Base-by-base conservation (phyloP, 2,113 vertebrate species). In the Myotis davidii region DNA sequence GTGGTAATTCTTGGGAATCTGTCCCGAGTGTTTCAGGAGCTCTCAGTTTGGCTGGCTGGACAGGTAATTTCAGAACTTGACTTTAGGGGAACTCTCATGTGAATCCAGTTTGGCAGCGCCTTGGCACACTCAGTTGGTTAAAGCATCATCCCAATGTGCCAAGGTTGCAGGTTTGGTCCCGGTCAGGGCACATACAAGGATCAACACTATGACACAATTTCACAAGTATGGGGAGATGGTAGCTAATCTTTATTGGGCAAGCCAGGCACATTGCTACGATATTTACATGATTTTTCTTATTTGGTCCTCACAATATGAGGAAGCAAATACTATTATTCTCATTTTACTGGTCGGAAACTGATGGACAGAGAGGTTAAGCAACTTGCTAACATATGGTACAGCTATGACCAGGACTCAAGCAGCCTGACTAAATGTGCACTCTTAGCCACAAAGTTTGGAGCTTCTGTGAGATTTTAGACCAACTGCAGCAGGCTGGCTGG, bases 221-320 rank as follows among this genome's bases (percentile, higher is more conserved):
- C 61, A 45, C 16, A 77, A 52, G 25, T 45, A 69, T 14, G 16
- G 48, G n/a, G 54, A 93, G 23, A 54, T 18, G 79, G 56, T 8
- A 81, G 65, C 50, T 92, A 67, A 85, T 72, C 67, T 70, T 86
- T 65, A 64, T 10, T 54, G 78, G 72, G 54, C 37, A 85, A 74
- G 52, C 20, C 70, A 56, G 39, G 27, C 45, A 87, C 34, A 29
- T 29, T 82, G 32, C 32, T 64, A 73, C 54, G 27, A 65, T 8
- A 64, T 93, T 85, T 72, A 65, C 7, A 48, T 59, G 37, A 76
- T 65, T 78, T 78, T 95, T 83, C 45, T 95, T 45, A 59, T 77
- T 77, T 83, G 64, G 72, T 50, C 42, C 25, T 86, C 56, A 82
- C 32, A 37, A 39, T 61, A 85, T 4, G 5, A 94, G 23, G 23